Percentiles rank a stretch among this genome's conserved stretches.
Evolutionary conservation across 2,113 vertebrate species (phyloP).

Genomic region (Muntiacus muntjak): DNA sequence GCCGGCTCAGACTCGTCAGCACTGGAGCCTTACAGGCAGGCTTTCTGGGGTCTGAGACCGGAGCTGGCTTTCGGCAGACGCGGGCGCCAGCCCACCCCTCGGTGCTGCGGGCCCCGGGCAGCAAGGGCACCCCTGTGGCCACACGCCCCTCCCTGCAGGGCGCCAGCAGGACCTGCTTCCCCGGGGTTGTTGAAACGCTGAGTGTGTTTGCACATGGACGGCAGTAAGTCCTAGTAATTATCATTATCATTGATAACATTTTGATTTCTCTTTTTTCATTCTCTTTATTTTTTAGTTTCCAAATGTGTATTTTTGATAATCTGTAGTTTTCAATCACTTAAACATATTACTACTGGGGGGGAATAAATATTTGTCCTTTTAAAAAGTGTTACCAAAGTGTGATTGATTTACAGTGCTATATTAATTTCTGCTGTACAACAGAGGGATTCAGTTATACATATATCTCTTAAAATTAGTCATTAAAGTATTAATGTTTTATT

Average conservation of each 20-base stretch:
- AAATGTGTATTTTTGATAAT: background rate
- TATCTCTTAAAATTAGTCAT: background rate
- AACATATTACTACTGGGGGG: background rate
- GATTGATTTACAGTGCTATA: background rate
- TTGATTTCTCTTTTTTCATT: background rate
- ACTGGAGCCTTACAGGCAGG: rapidly evolving
- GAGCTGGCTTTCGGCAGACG: background rate
- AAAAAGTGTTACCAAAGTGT: background rate
- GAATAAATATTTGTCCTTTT: background rate
- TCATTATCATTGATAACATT: background rate
- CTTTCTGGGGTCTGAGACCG: background rate
- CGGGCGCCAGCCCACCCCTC: rapidly evolving
- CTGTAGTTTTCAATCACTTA: background rate
- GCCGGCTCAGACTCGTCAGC: background rate
- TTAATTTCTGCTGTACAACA: background rate
- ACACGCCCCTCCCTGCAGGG: rapidly evolving
- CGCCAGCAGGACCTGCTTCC: background rate
- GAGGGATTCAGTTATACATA: background rate
- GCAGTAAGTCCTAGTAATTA: too few relatives aligned
- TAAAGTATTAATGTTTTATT: background rate
- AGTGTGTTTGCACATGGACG: rapidly evolving
- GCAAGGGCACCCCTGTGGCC: background rate
- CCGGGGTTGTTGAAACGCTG: background rate
- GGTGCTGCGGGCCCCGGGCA: background rate
- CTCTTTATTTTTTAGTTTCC: background rate